Conservation (phyloP, 2,797 vertebrate species). For the Fundulus diaphanus region DNA sequence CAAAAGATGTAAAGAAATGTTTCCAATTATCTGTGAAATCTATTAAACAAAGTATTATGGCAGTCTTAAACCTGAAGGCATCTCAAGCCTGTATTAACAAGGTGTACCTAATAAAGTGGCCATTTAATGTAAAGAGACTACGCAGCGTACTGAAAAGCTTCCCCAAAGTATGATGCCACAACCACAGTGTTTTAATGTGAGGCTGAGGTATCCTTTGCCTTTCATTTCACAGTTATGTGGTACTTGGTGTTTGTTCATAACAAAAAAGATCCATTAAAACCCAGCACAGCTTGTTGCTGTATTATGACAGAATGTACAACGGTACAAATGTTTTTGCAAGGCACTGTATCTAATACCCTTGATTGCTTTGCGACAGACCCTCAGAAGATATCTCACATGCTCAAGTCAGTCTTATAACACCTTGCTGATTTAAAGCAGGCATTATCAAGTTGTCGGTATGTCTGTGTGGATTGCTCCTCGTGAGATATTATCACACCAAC, state of each 20-base stretch:
- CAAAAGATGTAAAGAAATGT: too few species aligned
- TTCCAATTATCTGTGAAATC: too few species aligned
- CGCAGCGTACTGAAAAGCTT: too few species aligned
- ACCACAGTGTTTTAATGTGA: background rate
- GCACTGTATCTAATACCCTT: conserved; percentile 40
- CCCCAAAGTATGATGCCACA: too few species aligned
- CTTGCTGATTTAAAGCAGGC: conserved; percentile 55
- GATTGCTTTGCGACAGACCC: conserved; percentile 35
- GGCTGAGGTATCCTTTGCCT: background rate
- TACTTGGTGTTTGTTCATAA: background rate
- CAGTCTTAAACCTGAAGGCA: too few species aligned
- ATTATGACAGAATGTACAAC: too few species aligned
- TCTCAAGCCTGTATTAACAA: too few species aligned
- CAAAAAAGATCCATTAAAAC: background rate
- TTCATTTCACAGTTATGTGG: too few species aligned
- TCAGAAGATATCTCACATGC: conserved; percentile 46
- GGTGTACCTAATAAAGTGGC: too few species aligned
- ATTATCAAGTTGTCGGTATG: conserved; percentile 41
- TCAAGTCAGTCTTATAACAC: conserved; percentile 45
- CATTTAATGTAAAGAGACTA: too few species aligned
- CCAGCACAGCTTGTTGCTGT: background rate
- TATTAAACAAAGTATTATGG: too few species aligned
- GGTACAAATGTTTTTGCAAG: background rate
- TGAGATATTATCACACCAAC: conserved; percentile 39
- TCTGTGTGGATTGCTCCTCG: conserved; percentile 30